phyloP scores from a whole-genome alignment of 2,888 invertebrate species.

The Arctia plantaginis region DNA sequence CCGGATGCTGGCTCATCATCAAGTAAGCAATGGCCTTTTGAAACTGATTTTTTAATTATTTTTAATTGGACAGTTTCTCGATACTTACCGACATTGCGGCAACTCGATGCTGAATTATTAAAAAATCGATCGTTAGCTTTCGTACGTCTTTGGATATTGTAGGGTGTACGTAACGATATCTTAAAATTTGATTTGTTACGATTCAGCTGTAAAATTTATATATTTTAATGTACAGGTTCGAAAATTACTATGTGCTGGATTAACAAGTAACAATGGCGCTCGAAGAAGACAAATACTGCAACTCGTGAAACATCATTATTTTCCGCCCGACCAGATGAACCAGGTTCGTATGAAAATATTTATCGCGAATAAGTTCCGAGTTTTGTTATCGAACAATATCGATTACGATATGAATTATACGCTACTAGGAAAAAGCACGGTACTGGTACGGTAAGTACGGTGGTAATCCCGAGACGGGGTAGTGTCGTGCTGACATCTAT shows the following conservation, averaged over 20 bases:
- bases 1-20: conserved; percentile 76
- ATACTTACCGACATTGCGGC: no score
- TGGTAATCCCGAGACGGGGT: no score
- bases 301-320: conserved; percentile 80
- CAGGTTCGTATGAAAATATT: conserved; percentile 59
- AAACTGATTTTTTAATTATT: not conserved
- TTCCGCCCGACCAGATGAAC: conserved; percentile 80
- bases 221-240: conserved; percentile 64
- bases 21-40: conserved; percentile 57
- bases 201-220: not conserved
- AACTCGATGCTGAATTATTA: no score
- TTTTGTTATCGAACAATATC: no score
- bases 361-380: no score
- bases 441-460: no score
- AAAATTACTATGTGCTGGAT: conserved; percentile 72
- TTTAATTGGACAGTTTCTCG: no score
- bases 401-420: no score
- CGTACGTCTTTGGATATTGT: no score
- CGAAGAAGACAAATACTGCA: conserved; percentile 75
- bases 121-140: no score
- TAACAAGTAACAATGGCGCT: conserved; percentile 67
- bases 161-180: not conserved
- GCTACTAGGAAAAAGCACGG: no score
- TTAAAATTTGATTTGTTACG: not conserved
- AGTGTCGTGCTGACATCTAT: no score